Percentiles rank a stretch among this genome's conserved stretches.
phyloP scores from a whole-genome alignment of 2,888 invertebrate genomes.

The Erebia epiphron region DNA sequence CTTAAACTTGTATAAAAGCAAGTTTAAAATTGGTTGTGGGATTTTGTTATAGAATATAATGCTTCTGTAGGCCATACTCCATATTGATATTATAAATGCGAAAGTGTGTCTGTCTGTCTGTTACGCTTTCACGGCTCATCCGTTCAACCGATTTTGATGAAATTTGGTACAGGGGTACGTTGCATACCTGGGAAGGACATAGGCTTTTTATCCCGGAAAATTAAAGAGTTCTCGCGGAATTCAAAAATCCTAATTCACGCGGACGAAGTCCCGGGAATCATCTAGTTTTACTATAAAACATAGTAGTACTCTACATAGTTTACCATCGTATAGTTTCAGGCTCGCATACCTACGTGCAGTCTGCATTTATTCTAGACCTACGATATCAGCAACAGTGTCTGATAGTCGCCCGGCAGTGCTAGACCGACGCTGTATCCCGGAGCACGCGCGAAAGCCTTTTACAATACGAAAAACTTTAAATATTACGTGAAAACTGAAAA shows the following conservation, averaged over 20 bases:
- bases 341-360: slow-evolving; percentile 27
- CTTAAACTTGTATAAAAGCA: no score
- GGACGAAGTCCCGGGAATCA: no score
- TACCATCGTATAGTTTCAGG: background rate
- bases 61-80: no score
- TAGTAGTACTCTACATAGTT: background rate
- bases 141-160: background rate
- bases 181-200: no score
- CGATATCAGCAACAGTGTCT: slow-evolving; percentile 65
- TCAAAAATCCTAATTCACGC: no score
- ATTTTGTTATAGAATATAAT: no score
- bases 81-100: background rate
- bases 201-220: no score
- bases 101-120: no score
- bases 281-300: no score
- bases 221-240: no score
- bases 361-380: slow-evolving; percentile 71
- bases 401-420: slow-evolving; percentile 67
- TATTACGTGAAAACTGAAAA: slow-evolving; percentile 22
- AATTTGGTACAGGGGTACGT: no score
- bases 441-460: slow-evolving; percentile 61
- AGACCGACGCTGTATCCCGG: slow-evolving; percentile 60
- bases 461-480: slow-evolving; percentile 46
- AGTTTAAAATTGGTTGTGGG: no score
- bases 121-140: background rate